Base-by-base conservation (phyloP, 2,797 vertebrate species). In the Bradypus variegatus region DNA sequence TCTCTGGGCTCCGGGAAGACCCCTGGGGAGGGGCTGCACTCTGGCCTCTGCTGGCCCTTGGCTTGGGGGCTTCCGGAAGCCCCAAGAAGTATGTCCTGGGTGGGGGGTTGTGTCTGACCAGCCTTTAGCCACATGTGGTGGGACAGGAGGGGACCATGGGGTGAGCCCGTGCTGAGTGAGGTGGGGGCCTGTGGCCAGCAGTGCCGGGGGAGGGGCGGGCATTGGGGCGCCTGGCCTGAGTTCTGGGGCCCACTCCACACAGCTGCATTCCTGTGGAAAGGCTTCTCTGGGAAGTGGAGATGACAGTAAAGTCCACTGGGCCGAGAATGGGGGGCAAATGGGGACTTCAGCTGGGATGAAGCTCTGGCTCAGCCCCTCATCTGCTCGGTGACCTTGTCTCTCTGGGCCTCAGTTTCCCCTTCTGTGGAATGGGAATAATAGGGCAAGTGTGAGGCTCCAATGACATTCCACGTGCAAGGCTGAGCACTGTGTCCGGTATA, bases 221-320 rank as follows among this genome's bases (percentile, higher is more conserved):
- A 2, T 23, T 25, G 31, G 27, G 45, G 8, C 19, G 8, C 23
- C 8, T 36, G n/a, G 27, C 50, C 65, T 25, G 65, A 58, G 76
- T 9, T 45, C 80, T 75, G 6, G 15, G 10, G 27, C 36, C 15
- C 38, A 6, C 27, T 8, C 69, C n/a, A 9, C 6, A 14, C 2
- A 4, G 18, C 62, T 12, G 0, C 14, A 11, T 31, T 11, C 23
- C 62, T 25, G 55, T 0, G 55, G 25, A 9, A 0, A 0, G 31
- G 13, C 33, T 58, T 41, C 15, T 31, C 55, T 0, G 8, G 50
- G 53, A 18, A 29, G 29, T 6, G 13, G 16, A 25, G 10, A 13
- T 21, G 41, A 36, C 36, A 0, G 3, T 29, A 25, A 23, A 1
- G 0, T 13, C 38, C 10, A 4, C 14, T 16, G 11, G 15, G 6